Evolutionary conservation across 37 sponge, comb jelly and placozoan species (phyloP).

Genomic region (Halichondria panicea): DNA sequence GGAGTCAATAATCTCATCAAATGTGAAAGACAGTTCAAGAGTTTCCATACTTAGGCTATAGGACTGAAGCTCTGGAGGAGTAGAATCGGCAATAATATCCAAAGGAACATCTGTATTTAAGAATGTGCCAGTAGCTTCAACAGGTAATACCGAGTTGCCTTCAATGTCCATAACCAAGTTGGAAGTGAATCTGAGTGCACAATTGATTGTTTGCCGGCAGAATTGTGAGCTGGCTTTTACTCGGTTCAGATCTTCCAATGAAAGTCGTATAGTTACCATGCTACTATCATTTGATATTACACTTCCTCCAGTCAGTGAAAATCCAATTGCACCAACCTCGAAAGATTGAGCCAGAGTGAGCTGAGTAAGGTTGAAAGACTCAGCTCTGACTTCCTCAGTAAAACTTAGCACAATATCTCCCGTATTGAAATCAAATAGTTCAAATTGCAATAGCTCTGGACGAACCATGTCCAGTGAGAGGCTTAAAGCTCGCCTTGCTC

Average conservation of each 20-base stretch:
- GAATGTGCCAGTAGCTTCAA: conserved; percentile 10
- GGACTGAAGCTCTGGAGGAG: conserved; percentile 67
- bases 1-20: conserved; percentile 80
- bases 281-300: conserved; percentile 20
- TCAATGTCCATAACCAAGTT: conserved; percentile 64
- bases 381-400: conserved; percentile 74
- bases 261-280: conserved; percentile 49
- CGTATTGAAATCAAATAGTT: conserved; percentile 68
- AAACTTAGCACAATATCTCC: conserved; percentile 73
- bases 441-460: conserved; percentile 69
- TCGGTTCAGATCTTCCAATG: conserved; percentile 53
- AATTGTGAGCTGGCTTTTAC: conserved; percentile 47
- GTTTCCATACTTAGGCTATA: conserved; percentile 74
- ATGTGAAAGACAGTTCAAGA: conserved; percentile 47
- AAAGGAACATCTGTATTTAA: conserved; percentile 26
- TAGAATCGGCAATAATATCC: conserved; percentile 52
- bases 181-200: conserved; percentile 45
- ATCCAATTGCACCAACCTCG: conserved; percentile 13
- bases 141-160: conserved; percentile 63
- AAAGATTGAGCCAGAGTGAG: conserved; percentile 53
- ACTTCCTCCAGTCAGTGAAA: conserved; percentile 38
- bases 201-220: conserved; percentile 34
- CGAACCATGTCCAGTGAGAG: conserved; percentile 53
- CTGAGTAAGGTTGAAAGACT: conserved; percentile 59
- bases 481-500: conserved; percentile 29